Percentiles rank a stretch among this genome's conserved stretches.
phyloP scores from a whole-genome alignment of 2,888 invertebrate species.

The Torymus aiolomorphi region DNA sequence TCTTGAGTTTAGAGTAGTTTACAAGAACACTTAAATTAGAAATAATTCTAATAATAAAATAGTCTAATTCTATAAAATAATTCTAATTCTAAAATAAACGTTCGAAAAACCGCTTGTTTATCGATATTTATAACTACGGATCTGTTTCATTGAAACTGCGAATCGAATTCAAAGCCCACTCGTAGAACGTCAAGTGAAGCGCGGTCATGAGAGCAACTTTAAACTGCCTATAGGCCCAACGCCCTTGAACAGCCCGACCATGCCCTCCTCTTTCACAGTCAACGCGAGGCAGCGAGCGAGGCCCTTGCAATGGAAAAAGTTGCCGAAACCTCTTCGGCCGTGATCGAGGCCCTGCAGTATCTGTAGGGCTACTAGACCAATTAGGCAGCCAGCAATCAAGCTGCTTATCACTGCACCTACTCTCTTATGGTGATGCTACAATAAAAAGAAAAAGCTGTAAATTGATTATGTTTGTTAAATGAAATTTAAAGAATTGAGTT shows the following conservation, averaged over 20 bases:
- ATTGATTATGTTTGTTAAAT: not conserved
- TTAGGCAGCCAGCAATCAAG: slow-evolving; percentile 83
- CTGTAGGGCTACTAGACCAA: slow-evolving; percentile 89
- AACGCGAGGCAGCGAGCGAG: slow-evolving; percentile 82
- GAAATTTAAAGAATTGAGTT: not conserved
- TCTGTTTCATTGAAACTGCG: slow-evolving; percentile 25
- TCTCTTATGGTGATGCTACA: slow-evolving; percentile 56
- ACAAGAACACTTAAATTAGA: not conserved
- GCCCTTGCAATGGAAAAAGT: slow-evolving; percentile 84
- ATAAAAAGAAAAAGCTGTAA: slow-evolving; percentile 16
- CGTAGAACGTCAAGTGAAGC: slow-evolving; percentile 92
- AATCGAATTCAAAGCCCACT: slow-evolving; percentile 78
- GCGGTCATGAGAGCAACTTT: slow-evolving; percentile 92
- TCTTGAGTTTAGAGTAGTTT: too few relatives aligned
- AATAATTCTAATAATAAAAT: too few relatives aligned
- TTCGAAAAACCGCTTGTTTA: slow-evolving; percentile 3
- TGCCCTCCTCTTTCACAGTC: slow-evolving; percentile 83
- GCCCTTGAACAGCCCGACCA: slow-evolving; percentile 88
- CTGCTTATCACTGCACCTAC: slow-evolving; percentile 77
- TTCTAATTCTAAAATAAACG: too few relatives aligned
- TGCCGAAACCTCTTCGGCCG: slow-evolving; percentile 83
- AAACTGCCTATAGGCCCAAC: slow-evolving; percentile 89
- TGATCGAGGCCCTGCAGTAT: slow-evolving; percentile 90
- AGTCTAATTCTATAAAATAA: too few relatives aligned
- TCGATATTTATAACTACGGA: not conserved